These are phyloP conservation scores for Platysteira castanea DNA, from an alignment of 2,113 vertebrate species.

Conservation along the genomic window DNA sequence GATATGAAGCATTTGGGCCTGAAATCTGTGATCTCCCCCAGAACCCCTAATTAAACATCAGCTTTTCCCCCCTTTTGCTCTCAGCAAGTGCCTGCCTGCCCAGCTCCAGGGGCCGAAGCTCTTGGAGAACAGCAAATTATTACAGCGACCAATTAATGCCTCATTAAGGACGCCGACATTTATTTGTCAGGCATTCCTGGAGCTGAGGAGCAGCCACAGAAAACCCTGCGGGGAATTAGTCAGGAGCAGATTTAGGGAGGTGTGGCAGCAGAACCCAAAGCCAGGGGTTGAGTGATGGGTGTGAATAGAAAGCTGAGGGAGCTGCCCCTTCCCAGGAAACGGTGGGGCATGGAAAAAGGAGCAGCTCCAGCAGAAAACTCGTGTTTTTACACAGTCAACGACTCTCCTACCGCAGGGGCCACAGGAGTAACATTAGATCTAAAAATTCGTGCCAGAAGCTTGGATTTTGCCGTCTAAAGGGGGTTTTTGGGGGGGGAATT, in stretches of 20 bases:
- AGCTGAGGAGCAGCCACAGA: neutral
- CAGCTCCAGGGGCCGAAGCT: neutral
- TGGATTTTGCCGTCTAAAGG: neutral
- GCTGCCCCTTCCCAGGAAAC: neutral
- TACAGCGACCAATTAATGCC: neutral
- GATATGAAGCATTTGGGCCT: neutral
- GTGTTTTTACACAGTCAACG: accelerated
- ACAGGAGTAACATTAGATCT: neutral
- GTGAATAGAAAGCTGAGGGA: neutral
- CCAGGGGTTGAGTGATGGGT: neutral
- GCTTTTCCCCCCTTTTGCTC: neutral
- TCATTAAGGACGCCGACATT: neutral
- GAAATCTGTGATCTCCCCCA: neutral
- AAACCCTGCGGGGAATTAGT: constrained; percentile 35
- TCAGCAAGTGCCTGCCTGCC: neutral
- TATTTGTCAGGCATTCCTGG: neutral
- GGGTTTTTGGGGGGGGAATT: accelerated
- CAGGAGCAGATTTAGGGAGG: neutral
- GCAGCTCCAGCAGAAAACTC: neutral
- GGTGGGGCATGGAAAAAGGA: too few relatives aligned
- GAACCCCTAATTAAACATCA: neutral
- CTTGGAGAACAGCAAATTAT: neutral
- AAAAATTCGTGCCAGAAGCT: neutral
- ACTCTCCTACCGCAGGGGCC: neutral
- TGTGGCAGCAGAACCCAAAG: constrained; percentile 7